Evolutionary conservation across 2,888 invertebrate species (phyloP), one percentile per base, ranked within the genome.

Genomic region (Hanleya hanleyi): DNA sequence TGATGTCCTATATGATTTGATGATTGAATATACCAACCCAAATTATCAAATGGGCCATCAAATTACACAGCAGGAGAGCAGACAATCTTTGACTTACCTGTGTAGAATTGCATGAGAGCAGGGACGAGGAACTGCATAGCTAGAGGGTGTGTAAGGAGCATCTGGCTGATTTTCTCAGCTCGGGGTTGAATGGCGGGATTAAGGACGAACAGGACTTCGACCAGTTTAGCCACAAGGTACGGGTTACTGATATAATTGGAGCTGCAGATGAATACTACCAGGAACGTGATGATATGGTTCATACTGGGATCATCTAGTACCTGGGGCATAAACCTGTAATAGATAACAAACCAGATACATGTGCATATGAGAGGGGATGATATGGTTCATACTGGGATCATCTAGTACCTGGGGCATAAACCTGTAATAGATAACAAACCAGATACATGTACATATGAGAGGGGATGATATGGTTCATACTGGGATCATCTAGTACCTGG

Each of bases 41-140:
- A n/a, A n/a, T n/a, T n/a, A n/a, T n/a, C n/a, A n/a, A n/a, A n/a
- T n/a, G n/a, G n/a, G n/a, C n/a, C n/a, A n/a, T n/a, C n/a, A n/a
- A n/a, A n/a, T n/a, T n/a, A n/a, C n/a, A n/a, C n/a, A n/a, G n/a
- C n/a, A n/a, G n/a, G n/a, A n/a, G n/a, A n/a, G n/a, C n/a, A n/a
- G n/a, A n/a, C n/a, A n/a, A n/a, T n/a, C n/a, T n/a, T n/a, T n/a
- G 26, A 76, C 81, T 84, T 84, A 92, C 93, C 93, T 73, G 98
- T 97, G 91, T 99, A 99, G 92, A 99, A 99, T 91, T 96, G 96
- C 97, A 99, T 98, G 49, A 99, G 93, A 26, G 96, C 95, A 81
- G 96, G 95, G 0, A 97, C 96, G 74, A 99, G 92, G 74, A 94
- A 93, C 2, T 94, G 94, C 84, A 95, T 94, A 6, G 96, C 95